Evolutionary conservation across 2,888 invertebrate species (phyloP), one percentile per base, ranked within the genome.

Genomic region (Sepioteuthis lessoniana): DNA sequence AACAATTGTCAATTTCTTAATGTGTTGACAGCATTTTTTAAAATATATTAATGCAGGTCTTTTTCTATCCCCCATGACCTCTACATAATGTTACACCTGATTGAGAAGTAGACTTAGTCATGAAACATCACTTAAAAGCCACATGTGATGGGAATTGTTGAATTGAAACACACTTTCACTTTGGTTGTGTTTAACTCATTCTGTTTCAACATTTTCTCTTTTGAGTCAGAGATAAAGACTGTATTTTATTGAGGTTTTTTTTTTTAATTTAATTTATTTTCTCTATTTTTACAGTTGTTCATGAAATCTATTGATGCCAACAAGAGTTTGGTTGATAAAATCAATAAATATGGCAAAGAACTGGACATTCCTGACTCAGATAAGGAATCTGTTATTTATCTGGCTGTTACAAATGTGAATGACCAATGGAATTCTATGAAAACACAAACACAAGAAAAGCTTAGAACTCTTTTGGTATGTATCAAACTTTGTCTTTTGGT

Each of bases 261-360:
- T n/a, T n/a, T n/a, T 7, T 42, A 42, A 42, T 42, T 42, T 42
- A 42, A 42, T 42, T 42, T 42, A 42, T 42, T 42, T 5, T 7
- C 3, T 90, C 2, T n/a, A 94, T 92, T 55, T 92, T 93, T 95
- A 60, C 94, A 96, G 96, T 95, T 95, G 91, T 96, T 96, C 93
- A 94, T 96, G n/a, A 95, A 95, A 76, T 95, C 95, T 93, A 93
- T 97, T n/a, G 97, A 99, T 98, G 98, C 98, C 96, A 98, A 99
- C 96, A 98, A 98, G 97, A 98, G 98, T 96, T 98, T 98, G 97
- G 97, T 99, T 96, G 98, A 98, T 97, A 98, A 98, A 93, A 97
- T 99, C 96, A 98, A 98, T 97, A 98, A 99, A 97, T 98, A 98
- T 95, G 98, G 98, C 46, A 98, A 98, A 95, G 98, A 98, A 95